Percentiles rank a stretch among this genome's conserved stretches.
Evolutionary conservation across 1,140 invertebrate genomes (phyloP).

Genomic region (Leptopilina boulardi): DNA sequence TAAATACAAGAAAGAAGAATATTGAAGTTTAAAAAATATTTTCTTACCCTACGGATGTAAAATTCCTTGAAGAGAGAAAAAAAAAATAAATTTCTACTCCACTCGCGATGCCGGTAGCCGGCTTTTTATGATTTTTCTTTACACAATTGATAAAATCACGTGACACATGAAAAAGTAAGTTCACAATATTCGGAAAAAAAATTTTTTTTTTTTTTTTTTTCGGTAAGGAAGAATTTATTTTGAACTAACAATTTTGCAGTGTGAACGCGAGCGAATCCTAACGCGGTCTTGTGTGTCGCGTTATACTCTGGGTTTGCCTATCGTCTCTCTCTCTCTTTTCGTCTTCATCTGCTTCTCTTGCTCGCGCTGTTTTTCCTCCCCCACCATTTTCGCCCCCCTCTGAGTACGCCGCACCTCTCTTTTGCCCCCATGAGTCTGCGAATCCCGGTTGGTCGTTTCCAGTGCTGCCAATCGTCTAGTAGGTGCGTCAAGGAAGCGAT

Average conservation of each 20-base stretch:
- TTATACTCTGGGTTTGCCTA: neutral
- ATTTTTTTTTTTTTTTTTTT: too few species aligned
- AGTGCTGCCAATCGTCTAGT: neutral
- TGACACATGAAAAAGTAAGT: neutral
- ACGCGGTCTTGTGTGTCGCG: slow-evolving; percentile 28
- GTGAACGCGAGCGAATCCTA: slow-evolving; percentile 21
- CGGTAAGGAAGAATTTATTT: too few species aligned
- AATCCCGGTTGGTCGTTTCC: slow-evolving; percentile 20
- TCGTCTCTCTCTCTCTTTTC: slow-evolving; percentile 32
- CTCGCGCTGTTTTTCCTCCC: too few species aligned
- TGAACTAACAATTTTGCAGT: neutral
- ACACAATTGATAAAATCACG: neutral
- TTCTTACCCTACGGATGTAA: neutral
- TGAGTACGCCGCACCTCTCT: neutral
- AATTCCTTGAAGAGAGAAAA: neutral
- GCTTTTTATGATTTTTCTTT: neutral
- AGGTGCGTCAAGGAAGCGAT: slow-evolving; percentile 4
- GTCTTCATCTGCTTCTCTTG: neutral
- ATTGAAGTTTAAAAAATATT: neutral
- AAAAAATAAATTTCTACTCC: neutral
- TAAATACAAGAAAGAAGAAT: too few species aligned
- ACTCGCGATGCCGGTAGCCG: slow-evolving; percentile 8
- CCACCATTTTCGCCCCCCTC: neutral
- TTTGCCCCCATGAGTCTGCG: neutral
- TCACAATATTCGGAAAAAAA: neutral